phyloP scores from a whole-genome alignment of 1,140 invertebrate species.

The Papilio xuthus region DNA sequence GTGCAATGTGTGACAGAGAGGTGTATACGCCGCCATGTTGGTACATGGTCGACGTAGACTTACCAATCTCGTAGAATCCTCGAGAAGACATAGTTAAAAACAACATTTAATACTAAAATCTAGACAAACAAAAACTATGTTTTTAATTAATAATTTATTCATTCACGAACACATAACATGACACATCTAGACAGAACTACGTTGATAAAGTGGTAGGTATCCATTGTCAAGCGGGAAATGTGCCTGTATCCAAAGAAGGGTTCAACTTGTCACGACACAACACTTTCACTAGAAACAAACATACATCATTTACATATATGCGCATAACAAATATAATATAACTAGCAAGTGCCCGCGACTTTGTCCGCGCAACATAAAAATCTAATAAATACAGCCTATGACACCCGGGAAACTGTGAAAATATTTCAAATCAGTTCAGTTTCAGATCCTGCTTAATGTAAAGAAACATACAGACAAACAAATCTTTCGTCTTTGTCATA shows the following conservation, averaged over 20 bases:
- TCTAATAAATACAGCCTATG: no score
- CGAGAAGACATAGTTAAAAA: constrained; percentile 68
- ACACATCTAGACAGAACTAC: constrained; percentile 33
- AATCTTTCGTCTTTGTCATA: no score
- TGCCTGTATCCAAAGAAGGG: not conserved
- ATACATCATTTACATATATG: not conserved
- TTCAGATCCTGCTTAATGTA: no score
- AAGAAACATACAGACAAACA: no score
- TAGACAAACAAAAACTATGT: constrained; percentile 35
- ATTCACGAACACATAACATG: constrained; percentile 22
- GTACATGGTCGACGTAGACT: constrained; percentile 59
- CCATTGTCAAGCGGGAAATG: constrained; percentile 11
- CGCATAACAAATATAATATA: constrained; percentile 25
- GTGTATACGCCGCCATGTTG: constrained; percentile 52
- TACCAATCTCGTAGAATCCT: constrained; percentile 79
- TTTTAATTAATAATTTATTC: constrained; percentile 31
- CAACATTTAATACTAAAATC: constrained; percentile 45
- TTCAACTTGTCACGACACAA: constrained; percentile 13
- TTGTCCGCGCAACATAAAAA: no score
- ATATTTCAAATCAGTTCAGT: no score
- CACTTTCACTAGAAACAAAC: constrained; percentile 32
- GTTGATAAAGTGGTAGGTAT: not conserved
- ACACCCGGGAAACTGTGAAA: no score
- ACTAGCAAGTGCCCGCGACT: no score
- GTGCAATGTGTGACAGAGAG: constrained; percentile 42